Evolutionary conservation across 2,888 invertebrate species (phyloP).

Genomic region (Drosophila yooni): DNA sequence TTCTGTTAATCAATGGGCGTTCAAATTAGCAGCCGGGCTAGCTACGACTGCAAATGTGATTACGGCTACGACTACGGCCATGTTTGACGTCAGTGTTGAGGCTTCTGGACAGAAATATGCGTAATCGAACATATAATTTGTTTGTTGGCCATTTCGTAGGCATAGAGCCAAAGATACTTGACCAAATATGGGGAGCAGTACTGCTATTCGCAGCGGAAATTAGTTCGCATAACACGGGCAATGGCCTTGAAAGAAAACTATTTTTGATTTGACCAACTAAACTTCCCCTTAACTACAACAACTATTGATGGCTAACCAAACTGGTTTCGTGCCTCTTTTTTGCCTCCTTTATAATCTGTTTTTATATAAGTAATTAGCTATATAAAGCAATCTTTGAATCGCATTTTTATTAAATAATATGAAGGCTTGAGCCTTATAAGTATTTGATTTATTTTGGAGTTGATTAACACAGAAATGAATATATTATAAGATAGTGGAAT

Average conservation of each 20-base stretch:
- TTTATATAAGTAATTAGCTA: conserved; percentile 8
- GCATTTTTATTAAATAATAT: neutral
- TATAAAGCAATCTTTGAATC: neutral
- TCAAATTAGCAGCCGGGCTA: conserved; percentile 63
- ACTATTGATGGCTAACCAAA: neutral
- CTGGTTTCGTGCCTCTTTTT: conserved; percentile 9
- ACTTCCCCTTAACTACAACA: neutral
- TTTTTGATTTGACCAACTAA: conserved; percentile 7
- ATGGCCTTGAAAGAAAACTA: conserved; percentile 42
- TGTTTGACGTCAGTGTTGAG: conserved; percentile 71
- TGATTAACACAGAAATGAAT: neutral
- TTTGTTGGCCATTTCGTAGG: conserved; percentile 2
- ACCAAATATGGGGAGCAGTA: conserved; percentile 67
- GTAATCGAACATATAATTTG: conserved; percentile 25
- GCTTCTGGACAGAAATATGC: conserved; percentile 42
- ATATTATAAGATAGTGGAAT: neutral
- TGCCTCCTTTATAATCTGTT: neutral
- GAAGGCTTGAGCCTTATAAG: neutral
- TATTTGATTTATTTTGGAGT: neutral
- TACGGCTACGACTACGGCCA: conserved; percentile 44
- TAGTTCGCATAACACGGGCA: conserved; percentile 6
- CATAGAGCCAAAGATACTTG: conserved; percentile 56
- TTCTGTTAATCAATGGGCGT: conserved; percentile 65
- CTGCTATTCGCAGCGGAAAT: conserved; percentile 37
- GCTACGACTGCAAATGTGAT: conserved; percentile 23